Evolutionary conservation across 2,113 vertebrate genomes (phyloP).

Genomic region (Empidonax alnorum): DNA sequence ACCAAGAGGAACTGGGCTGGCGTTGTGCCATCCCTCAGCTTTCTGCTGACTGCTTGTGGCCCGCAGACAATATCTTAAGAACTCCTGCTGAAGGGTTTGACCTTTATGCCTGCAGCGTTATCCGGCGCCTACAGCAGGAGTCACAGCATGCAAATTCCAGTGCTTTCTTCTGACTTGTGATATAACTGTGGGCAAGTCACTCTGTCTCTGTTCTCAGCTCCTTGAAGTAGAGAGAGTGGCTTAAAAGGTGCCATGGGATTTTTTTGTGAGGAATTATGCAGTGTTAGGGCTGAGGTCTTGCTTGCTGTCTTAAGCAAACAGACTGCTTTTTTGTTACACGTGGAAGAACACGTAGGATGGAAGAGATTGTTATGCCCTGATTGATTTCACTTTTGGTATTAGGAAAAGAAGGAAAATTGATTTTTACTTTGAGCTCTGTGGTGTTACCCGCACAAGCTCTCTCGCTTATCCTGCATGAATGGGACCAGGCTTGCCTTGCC

Average conservation of each 20-base stretch:
- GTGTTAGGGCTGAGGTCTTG: neutral
- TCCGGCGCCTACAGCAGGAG: neutral
- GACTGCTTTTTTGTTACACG: neutral
- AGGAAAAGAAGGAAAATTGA: conserved; percentile 4
- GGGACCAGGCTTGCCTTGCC: neutral
- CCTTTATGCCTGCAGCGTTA: conserved; percentile 15
- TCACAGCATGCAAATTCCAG: neutral
- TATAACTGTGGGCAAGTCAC: neutral
- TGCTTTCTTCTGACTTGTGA: conserved; percentile 8
- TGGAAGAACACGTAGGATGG: neutral
- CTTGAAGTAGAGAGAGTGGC: neutral
- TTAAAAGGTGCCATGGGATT: neutral
- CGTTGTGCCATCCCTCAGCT: neutral
- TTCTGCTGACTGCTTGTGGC: neutral
- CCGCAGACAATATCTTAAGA: neutral
- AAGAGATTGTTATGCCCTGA: neutral
- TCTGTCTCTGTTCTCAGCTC: neutral
- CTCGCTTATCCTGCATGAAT: fast-evolving
- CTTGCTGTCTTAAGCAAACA: neutral
- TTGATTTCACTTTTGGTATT: conserved; percentile 30
- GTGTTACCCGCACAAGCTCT: neutral
- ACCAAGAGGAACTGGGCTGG: neutral
- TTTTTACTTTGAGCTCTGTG: neutral
- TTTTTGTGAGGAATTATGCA: neutral
- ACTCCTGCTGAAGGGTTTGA: conserved; percentile 39